phyloP scores from a whole-genome alignment of 2,113 vertebrate genomes.

The Ictidomys tridecemlineatus region DNA sequence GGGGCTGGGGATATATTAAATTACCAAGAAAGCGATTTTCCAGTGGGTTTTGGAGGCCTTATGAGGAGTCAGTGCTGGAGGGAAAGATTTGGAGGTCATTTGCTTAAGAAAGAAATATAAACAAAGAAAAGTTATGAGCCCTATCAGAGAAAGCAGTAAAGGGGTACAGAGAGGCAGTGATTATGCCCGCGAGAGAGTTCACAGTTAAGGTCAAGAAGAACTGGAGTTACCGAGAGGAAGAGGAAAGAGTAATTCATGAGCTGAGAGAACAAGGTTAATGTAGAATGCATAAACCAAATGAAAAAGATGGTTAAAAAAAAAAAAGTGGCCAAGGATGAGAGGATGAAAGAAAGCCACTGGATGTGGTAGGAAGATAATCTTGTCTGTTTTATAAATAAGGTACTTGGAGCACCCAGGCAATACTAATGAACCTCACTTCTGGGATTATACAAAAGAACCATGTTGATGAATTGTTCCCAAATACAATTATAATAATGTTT shows the following conservation, averaged over 20 bases:
- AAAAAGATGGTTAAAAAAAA: neutral
- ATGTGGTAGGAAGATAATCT: neutral
- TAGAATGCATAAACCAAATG: neutral
- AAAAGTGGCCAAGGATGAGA: neutral
- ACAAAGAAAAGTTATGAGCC: neutral
- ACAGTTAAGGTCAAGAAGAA: neutral
- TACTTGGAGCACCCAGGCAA: neutral
- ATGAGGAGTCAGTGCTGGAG: neutral
- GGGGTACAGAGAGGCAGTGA: neutral
- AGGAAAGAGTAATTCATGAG: neutral
- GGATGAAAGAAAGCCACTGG: neutral
- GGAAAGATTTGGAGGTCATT: neutral
- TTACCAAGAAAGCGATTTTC: neutral
- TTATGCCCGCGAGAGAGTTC: neutral
- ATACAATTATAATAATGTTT: neutral
- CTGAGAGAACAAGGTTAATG: neutral
- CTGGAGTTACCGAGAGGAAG: neutral
- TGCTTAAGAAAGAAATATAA: slow-evolving; percentile 7
- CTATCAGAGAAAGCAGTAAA: slow-evolving; percentile 18
- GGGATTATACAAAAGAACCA: neutral
- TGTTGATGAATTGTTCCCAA: neutral
- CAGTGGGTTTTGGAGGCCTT: neutral
- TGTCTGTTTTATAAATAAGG: neutral
- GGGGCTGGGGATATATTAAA: neutral
- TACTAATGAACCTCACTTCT: neutral